phyloP scores from a whole-genome alignment of 2,797 vertebrate species.

The Myripristis jacobus region DNA sequence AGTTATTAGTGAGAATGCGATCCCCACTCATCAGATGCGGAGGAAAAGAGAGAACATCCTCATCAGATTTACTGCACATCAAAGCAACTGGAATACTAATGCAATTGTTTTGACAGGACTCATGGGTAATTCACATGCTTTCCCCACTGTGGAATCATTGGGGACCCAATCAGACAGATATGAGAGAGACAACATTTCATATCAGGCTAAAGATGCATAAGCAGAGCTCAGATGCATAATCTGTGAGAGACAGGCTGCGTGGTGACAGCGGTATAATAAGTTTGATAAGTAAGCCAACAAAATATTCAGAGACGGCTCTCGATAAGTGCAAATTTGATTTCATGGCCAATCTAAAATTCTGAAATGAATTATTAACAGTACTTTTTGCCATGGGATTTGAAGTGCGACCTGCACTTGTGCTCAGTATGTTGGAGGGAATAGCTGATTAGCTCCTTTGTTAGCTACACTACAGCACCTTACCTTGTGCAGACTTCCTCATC shows the following conservation, averaged over 20 bases:
- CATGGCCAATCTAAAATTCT: conserved; percentile 47
- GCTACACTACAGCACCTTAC: conserved; percentile 5
- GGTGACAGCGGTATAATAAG: conserved; percentile 28
- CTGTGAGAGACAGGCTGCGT: background rate
- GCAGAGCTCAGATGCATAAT: background rate
- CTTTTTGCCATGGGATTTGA: conserved; percentile 21
- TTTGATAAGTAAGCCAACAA: conserved; percentile 31
- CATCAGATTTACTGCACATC: conserved; percentile 52
- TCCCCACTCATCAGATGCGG: conserved; percentile 1
- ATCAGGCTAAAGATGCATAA: conserved; percentile 17
- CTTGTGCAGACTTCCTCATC: background rate
- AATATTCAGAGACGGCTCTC: conserved; percentile 54
- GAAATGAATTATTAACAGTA: conserved; percentile 35
- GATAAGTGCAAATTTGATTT: conserved; percentile 52
- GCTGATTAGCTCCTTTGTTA: background rate
- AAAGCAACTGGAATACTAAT: conserved; percentile 56
- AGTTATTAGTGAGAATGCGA: conserved; percentile 14
- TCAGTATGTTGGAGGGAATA: background rate
- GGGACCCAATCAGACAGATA: conserved; percentile 52
- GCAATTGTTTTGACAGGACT: conserved; percentile 62
- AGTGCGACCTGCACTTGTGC: background rate
- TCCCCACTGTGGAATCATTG: conserved; percentile 25
- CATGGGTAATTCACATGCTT: conserved; percentile 58
- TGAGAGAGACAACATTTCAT: background rate
- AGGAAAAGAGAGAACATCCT: conserved; percentile 22